Evolutionary conservation across 2,888 invertebrate genomes (phyloP).

Genomic region (Eretmocerus hayati): DNA sequence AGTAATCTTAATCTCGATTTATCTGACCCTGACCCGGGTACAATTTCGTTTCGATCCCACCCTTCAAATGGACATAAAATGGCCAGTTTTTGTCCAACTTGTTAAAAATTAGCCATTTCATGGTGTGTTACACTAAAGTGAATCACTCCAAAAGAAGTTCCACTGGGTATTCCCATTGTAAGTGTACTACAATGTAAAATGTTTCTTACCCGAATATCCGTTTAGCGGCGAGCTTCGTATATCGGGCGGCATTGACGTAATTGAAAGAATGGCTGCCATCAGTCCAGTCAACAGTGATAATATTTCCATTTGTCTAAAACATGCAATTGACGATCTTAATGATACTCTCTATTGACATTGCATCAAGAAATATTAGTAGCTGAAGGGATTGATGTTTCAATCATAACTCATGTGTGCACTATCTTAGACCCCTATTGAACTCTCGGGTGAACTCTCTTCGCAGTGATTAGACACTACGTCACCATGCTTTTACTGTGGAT

Average conservation of each 20-base stretch:
- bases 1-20: no score
- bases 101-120: no score
- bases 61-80: no score
- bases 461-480: no score
- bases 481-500: no score
- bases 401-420: no score
- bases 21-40: no score
- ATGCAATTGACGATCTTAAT: neutral
- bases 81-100: neutral
- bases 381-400: neutral
- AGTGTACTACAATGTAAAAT: neutral
- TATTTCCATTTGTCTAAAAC: constrained; percentile 5
- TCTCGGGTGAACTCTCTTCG: no score
- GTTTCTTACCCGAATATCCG: constrained; percentile 10
- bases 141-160: neutral
- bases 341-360: neutral
- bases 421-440: no score
- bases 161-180: neutral
- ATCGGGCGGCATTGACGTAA: constrained; percentile 16
- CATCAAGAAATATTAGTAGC: neutral
- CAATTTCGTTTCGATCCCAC: no score
- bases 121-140: neutral
- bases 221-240: constrained; percentile 7
- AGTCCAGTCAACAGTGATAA: constrained; percentile 18
- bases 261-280: constrained; percentile 7